A percentile compares a stretch with the other conserved stretches of the same genome.
Evolutionary conservation across 2,113 vertebrate genomes (phyloP).

Genomic region (Diadophis punctatus): DNA sequence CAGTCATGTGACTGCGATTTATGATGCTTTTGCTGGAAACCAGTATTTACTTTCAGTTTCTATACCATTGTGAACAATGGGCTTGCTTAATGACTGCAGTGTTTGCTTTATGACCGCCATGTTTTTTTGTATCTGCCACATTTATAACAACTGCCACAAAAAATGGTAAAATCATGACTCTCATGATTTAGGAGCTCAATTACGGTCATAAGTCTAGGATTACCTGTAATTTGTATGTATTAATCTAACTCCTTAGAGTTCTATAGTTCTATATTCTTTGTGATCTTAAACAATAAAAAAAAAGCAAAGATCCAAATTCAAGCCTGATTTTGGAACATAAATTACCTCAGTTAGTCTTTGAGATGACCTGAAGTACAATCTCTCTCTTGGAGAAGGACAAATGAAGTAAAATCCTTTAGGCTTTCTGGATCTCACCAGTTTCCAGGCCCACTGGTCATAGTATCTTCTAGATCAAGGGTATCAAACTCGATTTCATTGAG

Average conservation of each 20-base stretch:
- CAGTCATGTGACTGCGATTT: neutral
- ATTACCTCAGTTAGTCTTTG: neutral
- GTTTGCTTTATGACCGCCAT: neutral
- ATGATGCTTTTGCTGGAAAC: neutral
- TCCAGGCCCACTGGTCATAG: neutral
- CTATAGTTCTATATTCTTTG: neutral
- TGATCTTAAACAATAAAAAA: neutral
- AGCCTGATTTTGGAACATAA: neutral
- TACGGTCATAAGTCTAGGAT: neutral
- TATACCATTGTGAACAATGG: neutral
- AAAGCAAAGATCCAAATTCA: neutral
- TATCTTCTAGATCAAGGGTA: neutral
- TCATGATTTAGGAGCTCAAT: neutral
- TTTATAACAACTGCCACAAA: neutral
- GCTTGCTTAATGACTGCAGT: neutral
- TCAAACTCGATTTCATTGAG: no score
- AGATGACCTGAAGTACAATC: neutral
- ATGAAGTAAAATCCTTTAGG: neutral
- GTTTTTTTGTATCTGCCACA: neutral
- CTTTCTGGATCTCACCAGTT: neutral
- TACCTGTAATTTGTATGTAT: neutral
- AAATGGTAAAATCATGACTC: neutral
- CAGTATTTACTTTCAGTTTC: neutral
- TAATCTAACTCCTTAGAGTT: neutral
- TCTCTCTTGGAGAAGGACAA: neutral